Base-by-base conservation (phyloP, 2,888 invertebrate species). In the Sclerodermus sp. region DNA sequence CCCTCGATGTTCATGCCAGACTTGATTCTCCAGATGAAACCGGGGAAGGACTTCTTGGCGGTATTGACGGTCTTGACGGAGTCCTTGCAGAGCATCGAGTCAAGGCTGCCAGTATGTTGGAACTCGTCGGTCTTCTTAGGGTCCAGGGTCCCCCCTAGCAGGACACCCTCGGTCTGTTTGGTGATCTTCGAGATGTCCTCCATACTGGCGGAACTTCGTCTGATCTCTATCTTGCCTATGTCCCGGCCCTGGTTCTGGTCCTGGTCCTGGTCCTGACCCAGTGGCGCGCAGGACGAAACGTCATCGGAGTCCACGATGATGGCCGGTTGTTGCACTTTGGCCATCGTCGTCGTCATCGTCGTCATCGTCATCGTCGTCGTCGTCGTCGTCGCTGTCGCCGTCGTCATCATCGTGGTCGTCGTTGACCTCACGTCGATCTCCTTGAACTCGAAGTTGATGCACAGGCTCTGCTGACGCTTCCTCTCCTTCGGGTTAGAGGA, bases 101-200 rank as follows among this genome's bases (percentile, higher is more conserved):
- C 77, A 2, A 78, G 58, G 42, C 77, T 77, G 1, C 77, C 77
- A 1, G 75, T 68, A 49, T 76, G 70, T 38, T 71, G 65, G 15
- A 65, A 56, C 14, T 74, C 75, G 13, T 71, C 70, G 2, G 65
- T 34, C 16, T 73, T 73, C 30, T 71, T 72, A 38, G 72, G 68
- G 43, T 76, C 72, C 40, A 74, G 51, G 29, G 66, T 61, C 10
- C 71, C 71, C 23, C n/a, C n/a, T 13, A 74, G 45, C 8, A 69
- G 49, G 8, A 60, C 60, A 3, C 54, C 39, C 41, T 77, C 76
- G 23, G 68, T 66, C 41, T 74, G 73, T 42, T 77, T 77, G 6
- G 73, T 68, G 43, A 77, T 77, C 56, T 77, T 74, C 40, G 77
- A 75, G 45, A 77, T 77, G 45, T 77, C 77, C 47, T 77, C 77